Conservation (phyloP, 2,888 invertebrate genomes). For the Anoplius nigerrimus region DNA sequence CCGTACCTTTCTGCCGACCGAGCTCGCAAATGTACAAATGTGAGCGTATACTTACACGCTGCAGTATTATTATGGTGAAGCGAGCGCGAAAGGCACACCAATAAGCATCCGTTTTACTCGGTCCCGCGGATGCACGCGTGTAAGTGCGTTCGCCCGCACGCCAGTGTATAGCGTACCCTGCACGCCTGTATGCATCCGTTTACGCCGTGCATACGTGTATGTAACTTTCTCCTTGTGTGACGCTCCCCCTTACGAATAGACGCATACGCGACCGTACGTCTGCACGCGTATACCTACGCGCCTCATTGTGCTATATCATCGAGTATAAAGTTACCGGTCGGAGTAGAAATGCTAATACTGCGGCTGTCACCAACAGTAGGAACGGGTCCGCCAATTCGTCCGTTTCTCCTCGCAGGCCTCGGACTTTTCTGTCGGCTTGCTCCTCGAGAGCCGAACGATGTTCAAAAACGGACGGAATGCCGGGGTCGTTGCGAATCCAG, state of each 20-base stretch:
- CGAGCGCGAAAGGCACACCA: slow-evolving; percentile 57
- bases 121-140: slow-evolving; percentile 36
- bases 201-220: slow-evolving; percentile 9
- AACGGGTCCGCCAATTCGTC: slow-evolving; percentile 49
- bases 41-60: slow-evolving; percentile 46
- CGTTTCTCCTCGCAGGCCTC: slow-evolving; percentile 29
- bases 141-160: neutral
- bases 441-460: slow-evolving; percentile 32
- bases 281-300: neutral
- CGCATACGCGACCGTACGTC: slow-evolving; percentile 31
- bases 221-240: slow-evolving; percentile 4
- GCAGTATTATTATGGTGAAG: slow-evolving; percentile 60
- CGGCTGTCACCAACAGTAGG: slow-evolving; percentile 61
- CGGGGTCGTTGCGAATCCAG: neutral
- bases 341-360: slow-evolving; percentile 64
- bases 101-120: slow-evolving; percentile 49
- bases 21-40: slow-evolving; percentile 45
- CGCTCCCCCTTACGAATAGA: slow-evolving; percentile 1
- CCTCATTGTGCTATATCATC: slow-evolving; percentile 42
- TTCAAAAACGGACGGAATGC: neutral
- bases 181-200: too few species aligned
- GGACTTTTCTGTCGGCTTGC: slow-evolving; percentile 49
- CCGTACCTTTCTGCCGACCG: slow-evolving; percentile 53
- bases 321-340: slow-evolving; percentile 57
- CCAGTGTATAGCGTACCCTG: too few species aligned